Evolutionary conservation across 2,888 invertebrate genomes (phyloP), one percentile per base, ranked within the genome.

Genomic region (Heliconius cydno): DNA sequence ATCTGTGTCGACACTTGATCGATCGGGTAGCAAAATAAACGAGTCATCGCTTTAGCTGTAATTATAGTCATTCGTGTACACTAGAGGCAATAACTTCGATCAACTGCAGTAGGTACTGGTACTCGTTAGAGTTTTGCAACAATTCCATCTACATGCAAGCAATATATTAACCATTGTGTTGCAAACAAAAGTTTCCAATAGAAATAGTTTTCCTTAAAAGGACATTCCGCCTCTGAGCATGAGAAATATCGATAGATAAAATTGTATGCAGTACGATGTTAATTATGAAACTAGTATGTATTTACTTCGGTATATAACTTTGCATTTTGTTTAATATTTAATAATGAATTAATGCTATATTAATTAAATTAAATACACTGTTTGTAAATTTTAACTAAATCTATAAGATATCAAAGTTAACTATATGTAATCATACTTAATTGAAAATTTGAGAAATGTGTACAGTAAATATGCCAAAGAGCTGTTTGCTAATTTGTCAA

Each of bases 121-220:
- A 74, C 68, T 92, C 91, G 92, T 92, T 92, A 92, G 88, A 88
- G 90, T 90, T 91, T 87, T 85, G 89, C 86, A 87, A 89, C 87
- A 80, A 65, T 80, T 74, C 80, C 78, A 76, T 76, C 76, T 78
- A 63, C 80, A 73, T 73, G 28, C 87, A 86, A 65, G 90, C 91
- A 91, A 92, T 92, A 91, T 91, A 93, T 92, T 92, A 89, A 86
- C 92, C 88, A 93, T 94, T 94, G 93, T 93, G 88, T 88, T 89
- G 88, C 87, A 88, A 87, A 92, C 92, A 92, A 92, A 93, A 92
- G 92, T 91, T 88, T 90, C 89, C 90, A 89, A 91, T 90, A 90
- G 91, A 89, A 92, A 91, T 91, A 87, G 86, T 87, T 87, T 86
- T 84, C 92, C 91, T 86, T 93, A 91, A 89, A 92, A 88, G 92